Conservation (phyloP, 1,140 invertebrate species). For the Zaprionus ornatus region DNA sequence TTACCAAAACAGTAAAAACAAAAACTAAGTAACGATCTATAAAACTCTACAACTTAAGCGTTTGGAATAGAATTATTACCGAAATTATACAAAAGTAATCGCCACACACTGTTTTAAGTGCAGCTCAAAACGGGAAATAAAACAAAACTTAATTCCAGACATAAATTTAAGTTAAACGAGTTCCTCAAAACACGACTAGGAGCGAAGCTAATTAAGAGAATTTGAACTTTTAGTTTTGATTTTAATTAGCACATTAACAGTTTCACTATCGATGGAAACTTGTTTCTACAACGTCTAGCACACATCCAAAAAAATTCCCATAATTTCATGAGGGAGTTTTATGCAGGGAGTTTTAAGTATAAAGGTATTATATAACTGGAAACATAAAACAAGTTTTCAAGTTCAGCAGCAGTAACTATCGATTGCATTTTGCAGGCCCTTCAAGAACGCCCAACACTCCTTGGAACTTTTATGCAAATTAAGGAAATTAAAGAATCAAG, state of each 20-base stretch:
- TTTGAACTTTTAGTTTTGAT: constrained; percentile 6
- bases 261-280: constrained; percentile 31
- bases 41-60: background rate
- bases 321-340: background rate
- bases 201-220: background rate
- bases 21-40: background rate
- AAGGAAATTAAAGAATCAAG: constrained; percentile 5
- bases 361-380: background rate
- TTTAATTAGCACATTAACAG: constrained; percentile 24
- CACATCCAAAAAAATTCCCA: constrained; percentile 6
- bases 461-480: background rate
- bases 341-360: background rate
- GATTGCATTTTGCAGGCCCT: background rate
- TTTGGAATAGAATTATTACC: constrained; percentile 1
- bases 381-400: background rate
- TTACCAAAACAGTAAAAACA: background rate
- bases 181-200: background rate
- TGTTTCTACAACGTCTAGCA: background rate
- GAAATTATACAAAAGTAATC: constrained; percentile 1
- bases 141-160: constrained; percentile 7
- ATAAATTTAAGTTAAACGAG: constrained; percentile 21
- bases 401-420: background rate
- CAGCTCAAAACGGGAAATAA: background rate
- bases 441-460: background rate
- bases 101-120: background rate